A percentile compares a stretch with the other conserved stretches of the same genome.
These are phyloP conservation scores for Myioborus melanocephalus DNA, from an alignment of 2,797 vertebrate species.

Conservation along the genomic window DNA sequence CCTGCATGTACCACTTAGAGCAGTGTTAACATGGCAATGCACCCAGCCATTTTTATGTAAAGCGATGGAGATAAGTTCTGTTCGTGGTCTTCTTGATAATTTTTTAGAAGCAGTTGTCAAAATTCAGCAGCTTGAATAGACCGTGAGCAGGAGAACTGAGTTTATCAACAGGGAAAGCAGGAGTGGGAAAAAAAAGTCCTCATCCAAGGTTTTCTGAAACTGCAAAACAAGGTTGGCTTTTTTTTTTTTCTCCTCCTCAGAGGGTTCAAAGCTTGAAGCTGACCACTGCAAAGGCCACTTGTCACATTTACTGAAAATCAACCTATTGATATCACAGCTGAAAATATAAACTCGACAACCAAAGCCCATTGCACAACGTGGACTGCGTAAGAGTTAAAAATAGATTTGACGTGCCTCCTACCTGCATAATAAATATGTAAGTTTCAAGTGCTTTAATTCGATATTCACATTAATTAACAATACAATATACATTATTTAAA, in stretches of 20 bases:
- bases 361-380: constrained; percentile 70
- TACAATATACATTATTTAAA: constrained; percentile 87
- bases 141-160: constrained; percentile 83
- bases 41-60: constrained; percentile 74
- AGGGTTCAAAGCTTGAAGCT: constrained; percentile 83
- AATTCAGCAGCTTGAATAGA: constrained; percentile 82
- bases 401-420: constrained; percentile 79
- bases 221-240: constrained; percentile 73
- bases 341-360: constrained; percentile 76
- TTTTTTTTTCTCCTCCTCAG: constrained; percentile 69
- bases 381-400: constrained; percentile 83
- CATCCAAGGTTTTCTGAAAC: constrained; percentile 80
- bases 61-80: constrained; percentile 76
- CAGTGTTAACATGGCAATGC: constrained; percentile 74
- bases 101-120: constrained; percentile 77
- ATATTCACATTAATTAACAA: constrained; percentile 88
- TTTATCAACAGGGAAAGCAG: constrained; percentile 81
- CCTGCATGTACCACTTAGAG: constrained; percentile 74
- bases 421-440: constrained; percentile 84
- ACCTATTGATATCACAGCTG: constrained; percentile 77
- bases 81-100: constrained; percentile 77
- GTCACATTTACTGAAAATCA: constrained; percentile 84
- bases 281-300: constrained; percentile 85
- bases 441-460: constrained; percentile 83
- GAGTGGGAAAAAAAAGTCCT: constrained; percentile 72